Evolutionary conservation across 2,797 vertebrate genomes (phyloP).

Genomic region (Alcedo quadribrachys): DNA sequence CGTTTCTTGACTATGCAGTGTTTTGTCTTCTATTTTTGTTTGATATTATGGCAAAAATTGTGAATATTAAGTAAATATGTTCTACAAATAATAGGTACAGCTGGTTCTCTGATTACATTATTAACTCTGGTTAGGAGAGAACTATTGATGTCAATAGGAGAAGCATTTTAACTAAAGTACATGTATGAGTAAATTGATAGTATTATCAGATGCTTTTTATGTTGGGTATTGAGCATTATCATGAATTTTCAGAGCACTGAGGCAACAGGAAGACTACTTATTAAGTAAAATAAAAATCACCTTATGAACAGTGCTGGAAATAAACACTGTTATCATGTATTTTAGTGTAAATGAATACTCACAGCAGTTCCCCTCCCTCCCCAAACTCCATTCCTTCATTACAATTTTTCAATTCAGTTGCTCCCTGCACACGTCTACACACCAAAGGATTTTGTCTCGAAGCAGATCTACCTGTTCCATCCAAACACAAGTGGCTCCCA

Average conservation of each 20-base stretch:
- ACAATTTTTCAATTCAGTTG: neutral
- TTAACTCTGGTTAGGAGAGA: neutral
- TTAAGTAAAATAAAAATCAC: neutral
- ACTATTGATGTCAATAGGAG: neutral
- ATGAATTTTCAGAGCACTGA: neutral
- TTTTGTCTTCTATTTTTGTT: neutral
- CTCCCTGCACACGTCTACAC: neutral
- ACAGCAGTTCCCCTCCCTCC: rapidly evolving
- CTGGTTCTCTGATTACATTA: neutral
- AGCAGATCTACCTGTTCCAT: neutral
- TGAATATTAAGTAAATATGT: neutral
- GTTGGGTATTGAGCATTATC: neutral
- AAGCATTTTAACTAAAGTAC: neutral
- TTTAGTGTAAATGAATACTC: neutral
- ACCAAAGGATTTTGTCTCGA: neutral
- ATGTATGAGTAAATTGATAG: neutral
- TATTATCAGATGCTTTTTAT: neutral
- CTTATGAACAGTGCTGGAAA: neutral
- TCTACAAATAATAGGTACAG: neutral
- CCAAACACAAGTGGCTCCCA: neutral
- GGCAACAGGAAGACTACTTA: neutral
- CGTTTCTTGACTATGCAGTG: neutral
- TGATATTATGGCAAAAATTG: neutral
- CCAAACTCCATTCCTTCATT: neutral
- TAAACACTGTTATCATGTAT: neutral